Conservation (phyloP, 2,113 vertebrate genomes). For the Fregetta grallaria region DNA sequence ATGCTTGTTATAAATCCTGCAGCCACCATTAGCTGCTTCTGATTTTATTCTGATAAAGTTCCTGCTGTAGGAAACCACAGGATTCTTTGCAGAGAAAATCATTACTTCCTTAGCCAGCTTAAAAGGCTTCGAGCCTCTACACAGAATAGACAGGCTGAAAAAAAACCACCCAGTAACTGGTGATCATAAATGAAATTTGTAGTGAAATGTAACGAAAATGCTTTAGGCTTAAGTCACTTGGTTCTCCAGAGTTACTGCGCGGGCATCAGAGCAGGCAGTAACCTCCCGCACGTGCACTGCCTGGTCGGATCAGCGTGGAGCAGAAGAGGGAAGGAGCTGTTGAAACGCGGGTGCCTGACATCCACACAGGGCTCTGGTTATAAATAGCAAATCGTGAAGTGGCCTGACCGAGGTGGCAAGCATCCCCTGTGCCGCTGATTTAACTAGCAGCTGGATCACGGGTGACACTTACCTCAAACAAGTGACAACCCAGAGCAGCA, state of each 20-base stretch:
- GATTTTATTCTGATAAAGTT: conserved; percentile 25
- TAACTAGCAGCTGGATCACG: not conserved
- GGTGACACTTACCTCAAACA: not conserved
- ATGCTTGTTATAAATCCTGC: conserved; percentile 2
- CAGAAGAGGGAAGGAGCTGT: not conserved
- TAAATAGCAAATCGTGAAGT: rapidly evolving
- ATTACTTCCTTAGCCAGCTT: not conserved
- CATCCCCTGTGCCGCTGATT: rapidly evolving
- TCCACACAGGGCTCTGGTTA: not conserved
- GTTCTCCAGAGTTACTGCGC: not conserved
- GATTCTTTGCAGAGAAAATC: conserved; percentile 36
- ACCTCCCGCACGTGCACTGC: rapidly evolving
- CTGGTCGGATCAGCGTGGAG: rapidly evolving
- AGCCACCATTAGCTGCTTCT: conserved; percentile 13
- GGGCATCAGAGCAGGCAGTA: not conserved
- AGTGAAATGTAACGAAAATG: not conserved
- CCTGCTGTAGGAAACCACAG: conserved; percentile 40
- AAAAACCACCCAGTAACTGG: not conserved
- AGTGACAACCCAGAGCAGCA: not conserved
- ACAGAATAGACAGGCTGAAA: not conserved
- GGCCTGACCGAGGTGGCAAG: not conserved
- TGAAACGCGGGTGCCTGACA: rapidly evolving
- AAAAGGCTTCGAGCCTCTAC: not conserved
- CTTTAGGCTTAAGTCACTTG: not conserved
- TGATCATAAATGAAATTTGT: not conserved